Conservation (phyloP, 2,797 vertebrate species). For the Glossophaga mutica region DNA sequence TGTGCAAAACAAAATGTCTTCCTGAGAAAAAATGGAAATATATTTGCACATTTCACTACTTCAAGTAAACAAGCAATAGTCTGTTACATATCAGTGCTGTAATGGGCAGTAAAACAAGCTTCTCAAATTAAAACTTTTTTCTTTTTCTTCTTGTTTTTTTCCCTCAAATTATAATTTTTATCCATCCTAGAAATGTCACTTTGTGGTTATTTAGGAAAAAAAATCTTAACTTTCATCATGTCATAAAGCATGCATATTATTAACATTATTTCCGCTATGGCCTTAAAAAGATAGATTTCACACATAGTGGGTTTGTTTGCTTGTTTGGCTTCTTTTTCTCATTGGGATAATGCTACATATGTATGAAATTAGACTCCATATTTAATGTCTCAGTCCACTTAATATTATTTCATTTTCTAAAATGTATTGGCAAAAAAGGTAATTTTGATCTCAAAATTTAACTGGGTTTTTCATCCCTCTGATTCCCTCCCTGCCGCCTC, state of each 20-base stretch:
- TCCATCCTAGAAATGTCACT: not conserved
- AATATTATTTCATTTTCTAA: slow-evolving; percentile 7
- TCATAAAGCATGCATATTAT: not conserved
- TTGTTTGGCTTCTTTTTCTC: not conserved
- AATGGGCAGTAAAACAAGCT: not conserved
- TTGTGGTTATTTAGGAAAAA: not conserved
- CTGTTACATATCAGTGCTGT: not conserved
- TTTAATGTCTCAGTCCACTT: not conserved
- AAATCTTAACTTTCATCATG: not conserved
- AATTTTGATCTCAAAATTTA: slow-evolving; percentile 15
- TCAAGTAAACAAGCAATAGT: not conserved
- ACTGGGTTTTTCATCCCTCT: not conserved
- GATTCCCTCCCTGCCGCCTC: not conserved
- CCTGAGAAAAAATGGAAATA: not conserved
- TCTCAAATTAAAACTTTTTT: not conserved
- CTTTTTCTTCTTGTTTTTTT: not conserved
- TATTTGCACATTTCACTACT: not conserved
- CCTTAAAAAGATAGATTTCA: not conserved
- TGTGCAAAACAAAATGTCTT: not conserved
- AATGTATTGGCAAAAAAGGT: not conserved
- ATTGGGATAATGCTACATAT: not conserved
- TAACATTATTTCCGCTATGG: not conserved
- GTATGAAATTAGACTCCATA: not conserved
- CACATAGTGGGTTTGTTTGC: not conserved
- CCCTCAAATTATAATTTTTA: not conserved